phyloP scores from a whole-genome alignment of 2,888 invertebrate genomes.

The Bhutanitis thaidina region DNA sequence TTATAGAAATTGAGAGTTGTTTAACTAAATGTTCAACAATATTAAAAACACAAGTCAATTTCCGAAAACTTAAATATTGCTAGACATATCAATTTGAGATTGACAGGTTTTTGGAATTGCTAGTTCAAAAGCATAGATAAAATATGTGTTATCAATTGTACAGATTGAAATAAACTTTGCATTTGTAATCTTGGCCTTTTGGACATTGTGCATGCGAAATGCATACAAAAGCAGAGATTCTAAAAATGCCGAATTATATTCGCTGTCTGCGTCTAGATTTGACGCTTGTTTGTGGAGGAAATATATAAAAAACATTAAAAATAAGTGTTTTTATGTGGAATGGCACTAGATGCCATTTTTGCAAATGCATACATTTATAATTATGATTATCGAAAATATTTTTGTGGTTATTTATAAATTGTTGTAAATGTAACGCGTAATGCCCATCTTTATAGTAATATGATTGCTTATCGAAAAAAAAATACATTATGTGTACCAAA shows the following conservation, averaged over 20 bases:
- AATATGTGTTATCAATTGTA: not conserved
- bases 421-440: slow-evolving; percentile 40
- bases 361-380: not conserved
- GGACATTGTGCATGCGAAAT: not conserved
- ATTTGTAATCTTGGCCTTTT: not conserved
- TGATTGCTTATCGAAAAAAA: slow-evolving; percentile 11
- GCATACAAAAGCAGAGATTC: not conserved
- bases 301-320: not conserved
- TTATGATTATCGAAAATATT: slow-evolving; percentile 27
- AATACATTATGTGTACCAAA: slow-evolving; percentile 13
- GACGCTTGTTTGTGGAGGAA: slow-evolving; percentile 3
- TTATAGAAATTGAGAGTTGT: not conserved
- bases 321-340: slow-evolving; percentile 15
- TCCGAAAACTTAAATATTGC: not conserved
- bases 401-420: slow-evolving; percentile 49
- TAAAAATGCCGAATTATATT: not conserved
- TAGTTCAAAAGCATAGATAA: not conserved
- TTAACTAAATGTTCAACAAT: not conserved
- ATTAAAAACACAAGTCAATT: not conserved
- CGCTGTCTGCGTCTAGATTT: not conserved
- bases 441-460: slow-evolving; percentile 12
- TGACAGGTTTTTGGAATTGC: not conserved
- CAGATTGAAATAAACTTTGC: too few relatives aligned
- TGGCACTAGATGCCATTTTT: not conserved
- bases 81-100: not conserved